These are phyloP conservation scores for Bergia puertoricense DNA, from an alignment of 92 coral and sea anemone species.

Conservation along the genomic window DNA sequence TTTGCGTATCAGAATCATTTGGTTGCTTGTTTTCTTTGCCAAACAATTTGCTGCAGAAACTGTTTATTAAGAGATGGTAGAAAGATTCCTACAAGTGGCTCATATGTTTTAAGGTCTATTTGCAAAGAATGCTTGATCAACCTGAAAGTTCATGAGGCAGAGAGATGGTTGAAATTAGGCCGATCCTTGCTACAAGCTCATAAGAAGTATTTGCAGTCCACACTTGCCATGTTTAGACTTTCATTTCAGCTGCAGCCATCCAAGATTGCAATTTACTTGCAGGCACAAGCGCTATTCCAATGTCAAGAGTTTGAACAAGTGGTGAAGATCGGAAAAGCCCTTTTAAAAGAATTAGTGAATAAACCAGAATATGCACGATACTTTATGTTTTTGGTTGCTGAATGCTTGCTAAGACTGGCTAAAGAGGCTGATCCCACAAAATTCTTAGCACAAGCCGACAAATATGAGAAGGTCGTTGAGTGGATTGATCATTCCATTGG, in stretches of 20 bases:
- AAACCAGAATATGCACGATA: neutral
- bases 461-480: slow-evolving; percentile 7
- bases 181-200: neutral
- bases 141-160: slow-evolving; percentile 3
- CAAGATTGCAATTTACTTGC: neutral
- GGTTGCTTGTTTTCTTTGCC: slow-evolving; percentile 16
- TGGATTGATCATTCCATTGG: slow-evolving; percentile 22
- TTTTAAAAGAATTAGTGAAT: neutral
- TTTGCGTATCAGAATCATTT: neutral
- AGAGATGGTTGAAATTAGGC: neutral
- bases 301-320: slow-evolving; percentile 3
- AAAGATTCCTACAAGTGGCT: slow-evolving; percentile 39
- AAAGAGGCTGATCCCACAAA: slow-evolving; percentile 2
- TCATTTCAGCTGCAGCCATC: slow-evolving; percentile 20
- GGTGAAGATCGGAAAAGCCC: neutral
- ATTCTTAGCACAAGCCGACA: slow-evolving; percentile 15
- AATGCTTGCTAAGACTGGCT: slow-evolving; percentile 11
- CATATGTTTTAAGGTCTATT: slow-evolving; percentile 28
- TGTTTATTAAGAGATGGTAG: neutral
- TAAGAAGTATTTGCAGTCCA: slow-evolving; percentile 7
- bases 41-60: slow-evolving; percentile 3
- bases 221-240: slow-evolving; percentile 16
- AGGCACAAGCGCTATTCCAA: slow-evolving; percentile 30
- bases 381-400: neutral
- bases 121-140: slow-evolving; percentile 10